Conservation (phyloP, 2,888 invertebrate genomes). For the Troilus luridus region DNA sequence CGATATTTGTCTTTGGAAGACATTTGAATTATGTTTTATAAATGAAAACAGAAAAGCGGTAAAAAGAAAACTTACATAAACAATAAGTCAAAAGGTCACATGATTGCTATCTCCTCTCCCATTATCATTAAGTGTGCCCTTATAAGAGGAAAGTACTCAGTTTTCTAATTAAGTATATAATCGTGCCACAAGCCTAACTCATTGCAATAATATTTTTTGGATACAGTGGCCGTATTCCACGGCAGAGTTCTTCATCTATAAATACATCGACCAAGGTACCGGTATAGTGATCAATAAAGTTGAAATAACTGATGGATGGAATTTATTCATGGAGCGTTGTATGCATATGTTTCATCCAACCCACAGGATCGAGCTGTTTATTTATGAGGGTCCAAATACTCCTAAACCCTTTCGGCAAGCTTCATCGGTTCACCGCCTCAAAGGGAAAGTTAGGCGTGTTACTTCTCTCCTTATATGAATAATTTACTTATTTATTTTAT, state of each 20-base stretch:
- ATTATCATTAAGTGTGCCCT: too few relatives aligned
- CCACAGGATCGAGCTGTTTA: background rate
- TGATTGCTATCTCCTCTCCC: too few relatives aligned
- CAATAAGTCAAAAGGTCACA: too few relatives aligned
- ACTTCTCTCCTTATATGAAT: background rate
- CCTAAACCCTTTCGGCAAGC: background rate
- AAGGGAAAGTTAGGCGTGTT: background rate
- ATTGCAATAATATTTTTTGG: too few relatives aligned
- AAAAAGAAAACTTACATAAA: too few relatives aligned
- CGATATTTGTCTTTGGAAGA: too few relatives aligned
- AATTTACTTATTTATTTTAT: too few relatives aligned
- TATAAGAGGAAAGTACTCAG: too few relatives aligned
- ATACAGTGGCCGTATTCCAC: background rate
- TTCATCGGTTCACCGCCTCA: background rate
- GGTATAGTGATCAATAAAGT: background rate
- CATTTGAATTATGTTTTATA: too few relatives aligned
- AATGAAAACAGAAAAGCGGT: too few relatives aligned
- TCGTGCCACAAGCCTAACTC: too few relatives aligned
- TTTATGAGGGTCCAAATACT: conserved; percentile 9
- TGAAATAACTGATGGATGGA: background rate
- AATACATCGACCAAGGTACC: background rate
- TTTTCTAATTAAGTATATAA: too few relatives aligned
- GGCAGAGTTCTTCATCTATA: background rate
- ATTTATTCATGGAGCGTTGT: conserved; percentile 32
- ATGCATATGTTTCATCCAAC: background rate